Base-by-base conservation (phyloP, 2,113 vertebrate genomes). In the Engystomops pustulosus region DNA sequence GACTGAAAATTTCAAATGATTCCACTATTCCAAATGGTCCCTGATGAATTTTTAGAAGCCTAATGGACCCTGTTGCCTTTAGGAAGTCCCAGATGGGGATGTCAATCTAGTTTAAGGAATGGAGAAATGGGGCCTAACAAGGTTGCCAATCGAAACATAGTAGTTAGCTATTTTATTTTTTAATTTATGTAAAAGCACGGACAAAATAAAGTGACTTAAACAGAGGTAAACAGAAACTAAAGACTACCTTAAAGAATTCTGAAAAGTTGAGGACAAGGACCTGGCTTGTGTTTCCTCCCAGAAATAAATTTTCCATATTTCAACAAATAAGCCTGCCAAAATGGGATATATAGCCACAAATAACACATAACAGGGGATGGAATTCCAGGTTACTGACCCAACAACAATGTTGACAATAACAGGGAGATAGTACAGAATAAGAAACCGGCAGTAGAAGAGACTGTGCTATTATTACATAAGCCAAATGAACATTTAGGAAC, bases 261-360 rank as follows among this genome's bases (percentile, higher is more conserved):
- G 38, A 8, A 14, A 71, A 12, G 27, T 17, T 45, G 25, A 55
- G 47, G 30, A 41, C 25, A 41, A 34, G 20, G 20, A 81, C 6
- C 4, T 44, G 67, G 18, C 20, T 20, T 78, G 17, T 11, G 12
- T 44, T 80, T 47, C 60, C 25, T 47, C 9, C 25, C 18, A 68
- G 44, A 32, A 71, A 81, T 81, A 34, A 41, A 27, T 55, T 71
- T 81, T 27, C n/a, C 34, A 18, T 38, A 47, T 23, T 55, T 18
- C 18, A 49, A 23, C 6, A 41, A 2, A 3, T 41, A 41, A 62
- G 58, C 17, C 1, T 30, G 25, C 58, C 12, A 62, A 62, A 62
- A 62, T 62, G 10, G 15, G 11, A 23, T 62, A 30, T 7, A 11
- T 38, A 44, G 47, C 20, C 45, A 70, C 18, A 55, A 51, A 58